Evolutionary conservation across 1,140 invertebrate species (phyloP).

Genomic region (Saxidomus purpurata): DNA sequence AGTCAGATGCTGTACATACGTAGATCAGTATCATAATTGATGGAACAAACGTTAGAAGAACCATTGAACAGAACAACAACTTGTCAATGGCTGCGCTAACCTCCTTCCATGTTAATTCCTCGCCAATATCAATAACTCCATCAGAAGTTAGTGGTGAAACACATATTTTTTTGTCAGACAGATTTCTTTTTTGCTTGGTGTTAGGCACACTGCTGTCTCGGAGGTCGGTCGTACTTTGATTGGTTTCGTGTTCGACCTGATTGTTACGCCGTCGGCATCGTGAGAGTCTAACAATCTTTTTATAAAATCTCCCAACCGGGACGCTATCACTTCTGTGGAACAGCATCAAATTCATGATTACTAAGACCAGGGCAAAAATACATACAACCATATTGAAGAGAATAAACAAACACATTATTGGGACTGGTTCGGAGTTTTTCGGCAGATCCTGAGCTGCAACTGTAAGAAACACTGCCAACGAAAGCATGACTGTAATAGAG

Average conservation of each 20-base stretch:
- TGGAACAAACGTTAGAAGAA: neutral
- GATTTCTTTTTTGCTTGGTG: neutral
- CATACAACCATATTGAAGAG: slow-evolving; percentile 14
- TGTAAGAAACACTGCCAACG: slow-evolving; percentile 88
- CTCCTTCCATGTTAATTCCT: slow-evolving; percentile 4
- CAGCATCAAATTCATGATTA: slow-evolving; percentile 20
- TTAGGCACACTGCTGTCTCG: neutral
- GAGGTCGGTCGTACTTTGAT: neutral
- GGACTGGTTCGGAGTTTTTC: slow-evolving; percentile 87
- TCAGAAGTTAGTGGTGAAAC: neutral
- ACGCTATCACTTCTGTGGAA: slow-evolving; percentile 3
- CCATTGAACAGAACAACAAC: neutral
- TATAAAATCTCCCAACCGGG: neutral
- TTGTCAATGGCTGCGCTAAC: slow-evolving; percentile 31
- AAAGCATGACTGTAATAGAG: slow-evolving; percentile 88
- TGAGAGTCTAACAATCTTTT: neutral
- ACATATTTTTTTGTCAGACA: neutral
- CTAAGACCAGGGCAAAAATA: neutral
- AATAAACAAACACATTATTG: slow-evolving; percentile 83
- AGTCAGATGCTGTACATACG: neutral
- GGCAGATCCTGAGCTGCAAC: slow-evolving; percentile 89
- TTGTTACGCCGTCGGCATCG: neutral
- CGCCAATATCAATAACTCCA: neutral
- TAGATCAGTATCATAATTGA: neutral
- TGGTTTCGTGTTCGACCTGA: neutral